Evolutionary conservation across 2,888 invertebrate species (phyloP).

Genomic region (Brachyptera risi): DNA sequence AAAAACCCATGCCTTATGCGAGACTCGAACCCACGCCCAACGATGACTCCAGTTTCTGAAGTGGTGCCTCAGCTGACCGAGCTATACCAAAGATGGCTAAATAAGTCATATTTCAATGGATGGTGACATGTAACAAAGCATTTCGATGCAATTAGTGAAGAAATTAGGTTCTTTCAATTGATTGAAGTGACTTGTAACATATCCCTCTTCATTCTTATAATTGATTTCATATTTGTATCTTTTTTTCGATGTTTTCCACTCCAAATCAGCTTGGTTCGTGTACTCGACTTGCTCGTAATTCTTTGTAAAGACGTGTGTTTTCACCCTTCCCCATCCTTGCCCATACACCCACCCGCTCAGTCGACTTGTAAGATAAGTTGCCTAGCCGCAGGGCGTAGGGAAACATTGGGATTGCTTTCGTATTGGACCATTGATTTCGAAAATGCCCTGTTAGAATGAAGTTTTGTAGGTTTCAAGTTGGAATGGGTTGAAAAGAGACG

Average conservation of each 20-base stretch:
- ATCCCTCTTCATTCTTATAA: too few species aligned
- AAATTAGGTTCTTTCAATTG: too few species aligned
- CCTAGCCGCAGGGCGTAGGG: constrained; percentile 20
- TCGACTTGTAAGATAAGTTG: constrained; percentile 24
- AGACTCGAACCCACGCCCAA: too few species aligned
- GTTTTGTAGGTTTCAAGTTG: constrained; percentile 9
- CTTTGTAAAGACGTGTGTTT: constrained; percentile 1
- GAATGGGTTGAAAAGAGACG: background rate
- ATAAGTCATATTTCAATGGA: too few species aligned
- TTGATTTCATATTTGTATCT: constrained; percentile 5
- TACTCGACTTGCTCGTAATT: background rate
- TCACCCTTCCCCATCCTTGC: background rate
- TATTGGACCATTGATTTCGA: constrained; percentile 24
- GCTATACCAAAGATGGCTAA: too few species aligned
- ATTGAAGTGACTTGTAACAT: too few species aligned
- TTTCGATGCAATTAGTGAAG: too few species aligned
- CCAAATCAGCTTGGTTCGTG: background rate
- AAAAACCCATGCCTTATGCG: too few species aligned
- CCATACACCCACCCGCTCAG: background rate
- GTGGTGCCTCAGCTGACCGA: too few species aligned
- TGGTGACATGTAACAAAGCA: too few species aligned
- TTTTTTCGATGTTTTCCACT: background rate
- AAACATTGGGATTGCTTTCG: constrained; percentile 25
- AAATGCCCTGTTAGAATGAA: constrained; percentile 24
- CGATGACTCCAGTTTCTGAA: too few species aligned